Percentiles rank a stretch among this genome's conserved stretches.
These are phyloP conservation scores for Paraescarpia echinospica DNA, from an alignment of 1,140 invertebrate species.

Conservation along the genomic window DNA sequence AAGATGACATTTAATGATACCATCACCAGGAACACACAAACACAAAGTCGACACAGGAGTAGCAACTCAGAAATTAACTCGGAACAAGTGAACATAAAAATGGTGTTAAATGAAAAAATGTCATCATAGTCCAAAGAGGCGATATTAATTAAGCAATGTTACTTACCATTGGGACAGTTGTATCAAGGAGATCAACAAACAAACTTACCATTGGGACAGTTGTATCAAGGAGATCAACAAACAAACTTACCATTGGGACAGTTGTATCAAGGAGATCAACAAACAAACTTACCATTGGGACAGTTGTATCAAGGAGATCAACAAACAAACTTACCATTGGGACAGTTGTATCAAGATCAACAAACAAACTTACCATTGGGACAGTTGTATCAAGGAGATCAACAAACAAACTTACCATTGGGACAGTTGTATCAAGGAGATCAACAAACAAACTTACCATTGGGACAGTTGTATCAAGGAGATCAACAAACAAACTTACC, in stretches of 20 bases:
- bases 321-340: conserved; percentile 71
- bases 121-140: not conserved
- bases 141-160: not conserved
- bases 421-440: conserved; percentile 59
- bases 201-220: conserved; percentile 76
- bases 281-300: conserved; percentile 76
- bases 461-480: conserved; percentile 57
- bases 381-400: conserved; percentile 50
- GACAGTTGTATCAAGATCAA: conserved; percentile 52
- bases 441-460: conserved; percentile 57
- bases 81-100: not conserved
- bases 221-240: too few relatives aligned
- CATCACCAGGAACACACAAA: not conserved
- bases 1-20: not conserved
- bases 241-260: conserved; percentile 76
- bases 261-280: too few relatives aligned
- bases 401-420: conserved; percentile 69
- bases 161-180: conserved; percentile 65
- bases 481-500: conserved; percentile 60
- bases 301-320: too few relatives aligned
- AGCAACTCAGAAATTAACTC: not conserved
- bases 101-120: not conserved
- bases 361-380: conserved; percentile 72
- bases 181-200: too few relatives aligned
- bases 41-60: not conserved